Base-by-base conservation (phyloP, 2,797 vertebrate species). In the Danio kyathit region DNA sequence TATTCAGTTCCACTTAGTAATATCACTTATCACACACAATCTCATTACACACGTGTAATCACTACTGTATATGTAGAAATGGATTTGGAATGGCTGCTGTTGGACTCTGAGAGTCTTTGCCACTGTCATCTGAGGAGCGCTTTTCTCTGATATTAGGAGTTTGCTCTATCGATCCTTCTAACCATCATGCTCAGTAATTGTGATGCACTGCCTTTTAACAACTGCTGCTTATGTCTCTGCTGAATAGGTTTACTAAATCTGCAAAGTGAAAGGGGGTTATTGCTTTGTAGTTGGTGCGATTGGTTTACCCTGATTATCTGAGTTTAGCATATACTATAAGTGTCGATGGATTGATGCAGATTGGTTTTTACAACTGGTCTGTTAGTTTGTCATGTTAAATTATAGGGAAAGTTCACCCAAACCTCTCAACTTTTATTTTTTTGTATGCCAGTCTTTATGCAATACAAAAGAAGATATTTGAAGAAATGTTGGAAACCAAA, bases 51-150 rank as follows among this genome's bases (percentile, higher is more conserved):
- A 87, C 65, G 6, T 88, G 87, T 93, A 93, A 93, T 93, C 89
- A 93, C 92, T 92, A 92, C 92, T 93, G 93, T 92, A 94, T 93
- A 93, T 93, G 90, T 92, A 92, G 91, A 92, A 93, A 94, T 94
- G 91, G 92, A 92, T 93, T 93, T 84, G 86, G 90, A 89, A 93
- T 91, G 90, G 91, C 92, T 89, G 88, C 90, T 88, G 89, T 91
- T 89, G 91, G 88, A 91, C 92, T 87, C 88, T 85, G 81, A 57
- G 70, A 64, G 85, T 85, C 81, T 84, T 82, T 88, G 86, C 85
- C 89, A 90, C 86, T 91, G 92, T 93, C 92, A 93, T 92, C 88
- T 76, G 91, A 94, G 92, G 85, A 91, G 90, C 87, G 84, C 11
- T 74, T 91, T 89, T 90, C 89, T 80, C 71, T 87, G 84, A 91